Evolutionary conservation across 92 coral and sea anemone genomes (phyloP), one percentile per base, ranked within the genome.

Genomic region (Zoanthus sansibaricus): DNA sequence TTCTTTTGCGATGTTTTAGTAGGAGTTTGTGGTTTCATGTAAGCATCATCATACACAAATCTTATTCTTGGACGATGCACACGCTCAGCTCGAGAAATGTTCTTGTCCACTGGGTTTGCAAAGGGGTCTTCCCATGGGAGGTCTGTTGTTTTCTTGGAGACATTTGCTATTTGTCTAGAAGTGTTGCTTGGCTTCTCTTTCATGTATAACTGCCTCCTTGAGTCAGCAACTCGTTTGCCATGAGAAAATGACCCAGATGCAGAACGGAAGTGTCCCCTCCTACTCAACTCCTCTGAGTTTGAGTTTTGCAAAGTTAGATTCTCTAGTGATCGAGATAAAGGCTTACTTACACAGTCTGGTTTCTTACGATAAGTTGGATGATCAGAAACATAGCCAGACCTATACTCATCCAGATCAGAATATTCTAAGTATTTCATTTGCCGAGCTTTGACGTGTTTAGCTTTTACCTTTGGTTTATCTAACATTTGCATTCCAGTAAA

Each of bases 81-180:
- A 31, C 88, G 89, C 52, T 80, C 75, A 10, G 89, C 92, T 44
- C 84, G 89, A 46, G 95, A 92, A 18, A 80, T 89, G 68, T 84
- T 91, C 91, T 94, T 94, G 74, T 93, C 96, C 47, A 95, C 98
- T 86, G 99, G 99, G 83, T 97, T 97, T 18, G 98, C 98, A 83
- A 97, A 97, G 3, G 99, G 99, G 64, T 97, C 99, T 25, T 97
- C 99, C 99, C 99, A 97, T 17, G 99, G 99, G 13, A 97, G 86
- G 11, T 91, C 88, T 59, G 95, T 62, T 59, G 95, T 78, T 71
- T 90, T 94, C 88, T 94, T 90, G 58, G 88, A 20, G 37, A 77
- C 85, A 79, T 82, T 88, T 2, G 89, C 78, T 7, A 21, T 84
- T 66, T 91, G 88, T 37, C 79, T 59, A 31, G 54, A 71, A 21